These are phyloP conservation scores for Agapornis canus DNA, from an alignment of 2,797 vertebrate species.

Conservation along the genomic window DNA sequence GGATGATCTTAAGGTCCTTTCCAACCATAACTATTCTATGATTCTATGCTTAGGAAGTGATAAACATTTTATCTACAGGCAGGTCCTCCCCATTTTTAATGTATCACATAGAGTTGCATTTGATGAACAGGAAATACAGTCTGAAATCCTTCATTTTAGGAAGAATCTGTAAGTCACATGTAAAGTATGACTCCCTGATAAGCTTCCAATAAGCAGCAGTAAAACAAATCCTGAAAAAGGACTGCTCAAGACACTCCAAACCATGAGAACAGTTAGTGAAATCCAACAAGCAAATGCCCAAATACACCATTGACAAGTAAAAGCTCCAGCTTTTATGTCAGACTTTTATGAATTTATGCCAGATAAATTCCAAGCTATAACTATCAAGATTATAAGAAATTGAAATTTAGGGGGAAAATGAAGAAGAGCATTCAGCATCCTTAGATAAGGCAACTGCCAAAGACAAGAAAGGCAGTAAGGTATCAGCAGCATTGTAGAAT, in stretches of 20 bases:
- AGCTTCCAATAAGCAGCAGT: neutral
- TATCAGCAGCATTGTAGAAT: neutral
- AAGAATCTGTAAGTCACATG: neutral
- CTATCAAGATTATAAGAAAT: neutral
- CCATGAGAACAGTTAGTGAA: neutral
- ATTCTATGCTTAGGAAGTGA: neutral
- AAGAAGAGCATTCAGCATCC: neutral
- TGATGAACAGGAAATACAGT: neutral
- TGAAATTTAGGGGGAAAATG: accelerated
- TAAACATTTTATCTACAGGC: neutral
- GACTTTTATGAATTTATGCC: neutral
- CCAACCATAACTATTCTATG: too few species aligned
- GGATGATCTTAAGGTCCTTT: too few species aligned
- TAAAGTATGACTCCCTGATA: neutral
- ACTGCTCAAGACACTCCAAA: neutral
- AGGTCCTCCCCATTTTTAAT: neutral
- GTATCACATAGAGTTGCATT: neutral
- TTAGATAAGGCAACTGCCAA: neutral
- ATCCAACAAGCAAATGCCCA: neutral
- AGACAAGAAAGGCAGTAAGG: neutral
- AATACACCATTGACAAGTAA: neutral
- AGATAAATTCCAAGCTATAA: neutral
- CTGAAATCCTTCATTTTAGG: neutral
- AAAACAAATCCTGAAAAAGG: neutral
- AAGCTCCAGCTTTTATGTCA: neutral